phyloP scores from a whole-genome alignment of 2,888 invertebrate species.

The Punctoribates punctum region DNA sequence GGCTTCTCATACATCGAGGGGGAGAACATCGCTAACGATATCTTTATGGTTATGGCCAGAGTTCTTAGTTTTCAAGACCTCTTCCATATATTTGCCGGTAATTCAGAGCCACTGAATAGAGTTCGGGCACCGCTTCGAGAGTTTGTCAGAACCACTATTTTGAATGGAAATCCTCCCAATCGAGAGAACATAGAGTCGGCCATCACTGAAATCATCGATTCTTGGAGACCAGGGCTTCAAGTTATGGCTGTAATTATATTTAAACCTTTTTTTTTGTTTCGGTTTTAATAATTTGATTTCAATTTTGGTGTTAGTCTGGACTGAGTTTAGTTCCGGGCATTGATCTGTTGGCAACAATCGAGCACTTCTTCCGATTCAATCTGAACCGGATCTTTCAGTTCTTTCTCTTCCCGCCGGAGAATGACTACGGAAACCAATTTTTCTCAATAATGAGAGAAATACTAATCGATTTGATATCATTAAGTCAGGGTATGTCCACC shows the following conservation, averaged over 20 bases:
- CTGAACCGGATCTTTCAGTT: constrained; percentile 52
- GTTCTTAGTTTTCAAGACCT: constrained; percentile 55
- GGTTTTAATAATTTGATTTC: neutral
- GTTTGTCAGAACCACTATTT: constrained; percentile 56
- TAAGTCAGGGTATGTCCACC: constrained; percentile 15
- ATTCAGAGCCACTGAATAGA: constrained; percentile 55
- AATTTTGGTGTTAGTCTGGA: constrained; percentile 48
- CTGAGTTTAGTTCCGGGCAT: constrained; percentile 54
- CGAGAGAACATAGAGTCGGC: constrained; percentile 55
- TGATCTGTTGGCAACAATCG: constrained; percentile 54
- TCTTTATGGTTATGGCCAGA: constrained; percentile 52
- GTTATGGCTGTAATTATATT: constrained; percentile 55
- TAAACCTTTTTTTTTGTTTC: too few relatives aligned
- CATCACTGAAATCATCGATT: constrained; percentile 55
- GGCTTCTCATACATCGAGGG: constrained; percentile 55
- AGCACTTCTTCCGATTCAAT: constrained; percentile 53
- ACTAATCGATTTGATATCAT: constrained; percentile 16
- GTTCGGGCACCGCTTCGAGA: constrained; percentile 56
- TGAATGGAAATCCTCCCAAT: constrained; percentile 54
- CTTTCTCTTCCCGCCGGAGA: constrained; percentile 52
- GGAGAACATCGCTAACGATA: constrained; percentile 53
- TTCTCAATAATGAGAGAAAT: constrained; percentile 45
- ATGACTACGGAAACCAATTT: neutral
- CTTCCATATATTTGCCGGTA: constrained; percentile 54
- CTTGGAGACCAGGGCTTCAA: constrained; percentile 55